Base-by-base conservation (phyloP, 2,797 vertebrate species). In the Gobionotothen gibberifrons region DNA sequence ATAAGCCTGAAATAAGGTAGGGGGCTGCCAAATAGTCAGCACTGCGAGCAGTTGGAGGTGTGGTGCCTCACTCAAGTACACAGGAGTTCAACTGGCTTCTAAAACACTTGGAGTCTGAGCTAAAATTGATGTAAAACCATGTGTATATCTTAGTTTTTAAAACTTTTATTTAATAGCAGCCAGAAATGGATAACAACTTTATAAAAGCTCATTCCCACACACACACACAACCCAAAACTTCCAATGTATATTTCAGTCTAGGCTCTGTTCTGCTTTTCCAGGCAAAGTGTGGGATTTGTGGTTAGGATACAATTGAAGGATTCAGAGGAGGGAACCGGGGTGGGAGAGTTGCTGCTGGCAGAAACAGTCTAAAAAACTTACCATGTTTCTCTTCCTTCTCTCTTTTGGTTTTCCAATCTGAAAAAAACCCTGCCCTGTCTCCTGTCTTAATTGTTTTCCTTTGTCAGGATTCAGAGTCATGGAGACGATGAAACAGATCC, bases 201-300 rank as follows among this genome's bases (percentile, higher is more conserved):
- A 42, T 29, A 64, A 81, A 78, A 76, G 58, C 74, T 72, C 55
- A 79, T 87, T 87, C 79, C 70, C 76, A 73, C 46, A 54, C 72
- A 71, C 32, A 49, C 76, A 69, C 29, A 17, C 57, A 57, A 8
- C 71, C 67, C 51, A 69, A 93, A 90, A 72, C 86, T 92, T 87
- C 90, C 92, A 79, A 85, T 79, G 72, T 88, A 84, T 87, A 88
- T 92, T 92, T 90, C 78, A 86, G 87, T 80, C 78, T 53, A 81
- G 87, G 78, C 87, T 87, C 70, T 59, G 71, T 78, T 87, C 79
- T 75, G 75, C 86, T 89, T 89, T 91, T 90, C 85, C 87, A 90
- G 90, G 84, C 85, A 80, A 90, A 87, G 81, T 84, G 84, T 91
- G 90, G 89, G 87, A 86, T 87, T 85, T 90, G 90, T 80, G 90